Base-by-base conservation (phyloP, 2,797 vertebrate genomes). In the Enoplosus armatus region DNA sequence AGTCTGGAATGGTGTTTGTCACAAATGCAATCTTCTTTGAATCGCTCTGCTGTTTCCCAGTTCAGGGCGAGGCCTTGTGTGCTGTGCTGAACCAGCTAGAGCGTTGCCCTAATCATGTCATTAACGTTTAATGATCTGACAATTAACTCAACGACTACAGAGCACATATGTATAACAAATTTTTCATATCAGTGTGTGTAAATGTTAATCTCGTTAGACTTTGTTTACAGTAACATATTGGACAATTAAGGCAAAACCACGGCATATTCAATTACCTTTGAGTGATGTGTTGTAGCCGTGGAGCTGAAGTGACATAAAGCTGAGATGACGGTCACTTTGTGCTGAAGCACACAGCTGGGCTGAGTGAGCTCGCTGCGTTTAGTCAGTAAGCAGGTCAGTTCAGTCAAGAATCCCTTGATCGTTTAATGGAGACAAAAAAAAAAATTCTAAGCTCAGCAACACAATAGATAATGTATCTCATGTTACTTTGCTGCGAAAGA, bases 1-100 rank as follows among this genome's bases (percentile, higher is more conserved):
- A 95, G 92, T 71, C 22, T 68, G 78, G 90, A 91, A 93, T 89
- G 80, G 85, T 91, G 93, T 94, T 95, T 95, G 95, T 95, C 95
- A 95, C 92, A 89, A 92, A 94, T 83, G 91, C 90, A 91, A 90
- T 91, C 90, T 93, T 91, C 92, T 92, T 91, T 88, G 89, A 92
- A 89, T 93, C 84, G 82, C 89, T 91, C 89, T 73, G 88, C 84
- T 87, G 89, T 93, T 90, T 85, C 83, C 83, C 59, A 22, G 85
- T 86, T 85, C 86, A 72, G 84, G 87, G 76, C 83, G 6, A 63
- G 72, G 83, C 76, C 78, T 67, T 2, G 48, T 18, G 81, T 60
- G 69, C 76, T 27, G 69, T 78, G 86, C 83, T 84, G 90, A 87
- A 88, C 74, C 87, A 89, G 89, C 83, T 60, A 55, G 37, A 85